Evolutionary conservation across 1,140 invertebrate genomes (phyloP).

Genomic region (Drosophila ficusphila): DNA sequence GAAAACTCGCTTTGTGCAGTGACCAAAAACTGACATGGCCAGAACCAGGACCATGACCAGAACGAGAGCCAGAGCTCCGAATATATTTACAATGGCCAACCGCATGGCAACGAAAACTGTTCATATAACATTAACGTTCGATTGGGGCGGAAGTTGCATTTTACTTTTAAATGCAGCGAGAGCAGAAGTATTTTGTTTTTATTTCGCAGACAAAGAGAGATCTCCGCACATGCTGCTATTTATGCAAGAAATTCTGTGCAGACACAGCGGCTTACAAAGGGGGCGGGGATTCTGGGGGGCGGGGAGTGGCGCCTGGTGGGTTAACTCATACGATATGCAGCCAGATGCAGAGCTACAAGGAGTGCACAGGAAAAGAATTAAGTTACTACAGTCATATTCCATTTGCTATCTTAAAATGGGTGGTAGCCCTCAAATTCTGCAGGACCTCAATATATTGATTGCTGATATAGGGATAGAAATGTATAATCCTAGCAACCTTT

Average conservation of each 20-base stretch:
- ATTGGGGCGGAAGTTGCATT: constrained; percentile 62
- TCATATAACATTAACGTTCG: constrained; percentile 53
- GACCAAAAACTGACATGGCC: constrained; percentile 36
- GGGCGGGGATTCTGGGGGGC: not conserved
- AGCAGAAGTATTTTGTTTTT: constrained; percentile 27
- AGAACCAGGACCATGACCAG: constrained; percentile 20
- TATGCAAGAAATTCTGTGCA: constrained; percentile 74
- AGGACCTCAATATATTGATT: too few relatives aligned
- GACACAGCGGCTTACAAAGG: constrained; percentile 59
- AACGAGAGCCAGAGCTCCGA: constrained; percentile 17
- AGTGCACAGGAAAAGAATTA: constrained; percentile 19
- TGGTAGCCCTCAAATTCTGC: too few relatives aligned
- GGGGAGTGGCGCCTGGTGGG: constrained; percentile 13
- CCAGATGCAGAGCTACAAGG: constrained; percentile 26
- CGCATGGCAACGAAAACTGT: constrained; percentile 48
- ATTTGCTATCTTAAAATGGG: too few relatives aligned
- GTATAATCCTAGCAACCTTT: too few relatives aligned
- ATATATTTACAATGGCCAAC: constrained; percentile 55
- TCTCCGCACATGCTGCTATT: constrained; percentile 66
- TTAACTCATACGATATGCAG: constrained; percentile 62
- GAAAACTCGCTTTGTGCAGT: constrained; percentile 20
- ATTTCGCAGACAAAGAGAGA: constrained; percentile 21
- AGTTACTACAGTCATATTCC: constrained; percentile 6
- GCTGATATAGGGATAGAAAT: too few relatives aligned
- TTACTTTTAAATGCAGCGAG: constrained; percentile 63